These are phyloP conservation scores for Rhodinocichla rosea DNA, from an alignment of 2,113 vertebrate species.

Conservation along the genomic window DNA sequence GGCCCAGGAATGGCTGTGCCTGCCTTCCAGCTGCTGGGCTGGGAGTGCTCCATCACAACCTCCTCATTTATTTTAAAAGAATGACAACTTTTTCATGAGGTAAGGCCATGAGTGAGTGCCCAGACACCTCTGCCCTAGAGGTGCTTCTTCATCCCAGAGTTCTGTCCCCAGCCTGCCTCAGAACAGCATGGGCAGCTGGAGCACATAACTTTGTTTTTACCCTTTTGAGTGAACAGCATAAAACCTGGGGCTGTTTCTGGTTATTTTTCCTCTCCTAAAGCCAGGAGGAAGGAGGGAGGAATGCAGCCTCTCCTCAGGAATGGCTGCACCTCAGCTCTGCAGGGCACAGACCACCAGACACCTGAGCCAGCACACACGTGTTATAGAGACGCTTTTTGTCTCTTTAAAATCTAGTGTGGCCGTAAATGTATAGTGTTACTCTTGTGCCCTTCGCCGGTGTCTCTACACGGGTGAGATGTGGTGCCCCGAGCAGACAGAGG, in stretches of 20 bases:
- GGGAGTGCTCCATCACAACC: not conserved
- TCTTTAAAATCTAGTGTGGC: too few relatives aligned
- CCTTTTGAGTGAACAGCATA: not conserved
- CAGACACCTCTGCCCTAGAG: accelerated
- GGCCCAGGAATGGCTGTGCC: not conserved
- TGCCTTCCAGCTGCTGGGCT: not conserved
- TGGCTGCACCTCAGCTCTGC: not conserved
- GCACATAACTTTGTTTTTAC: not conserved
- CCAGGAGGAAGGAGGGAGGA: not conserved
- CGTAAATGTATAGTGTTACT: slow-evolving; percentile 54
- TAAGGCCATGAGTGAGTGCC: not conserved
- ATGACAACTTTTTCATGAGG: accelerated
- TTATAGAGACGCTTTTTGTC: too few relatives aligned
- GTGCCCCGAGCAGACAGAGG: not conserved
- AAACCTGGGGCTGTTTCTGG: not conserved
- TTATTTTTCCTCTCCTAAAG: not conserved
- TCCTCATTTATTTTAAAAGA: not conserved
- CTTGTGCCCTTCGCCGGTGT: slow-evolving; percentile 15
- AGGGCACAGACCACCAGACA: not conserved
- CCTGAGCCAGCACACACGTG: not conserved
- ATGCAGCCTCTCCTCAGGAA: not conserved
- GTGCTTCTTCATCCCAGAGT: not conserved
- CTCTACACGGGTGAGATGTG: not conserved
- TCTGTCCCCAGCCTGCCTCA: not conserved
- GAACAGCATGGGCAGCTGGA: accelerated